Percentiles rank a stretch among this genome's conserved stretches.
Evolutionary conservation across 2,888 invertebrate species (phyloP).

Genomic region (Thera britannica): DNA sequence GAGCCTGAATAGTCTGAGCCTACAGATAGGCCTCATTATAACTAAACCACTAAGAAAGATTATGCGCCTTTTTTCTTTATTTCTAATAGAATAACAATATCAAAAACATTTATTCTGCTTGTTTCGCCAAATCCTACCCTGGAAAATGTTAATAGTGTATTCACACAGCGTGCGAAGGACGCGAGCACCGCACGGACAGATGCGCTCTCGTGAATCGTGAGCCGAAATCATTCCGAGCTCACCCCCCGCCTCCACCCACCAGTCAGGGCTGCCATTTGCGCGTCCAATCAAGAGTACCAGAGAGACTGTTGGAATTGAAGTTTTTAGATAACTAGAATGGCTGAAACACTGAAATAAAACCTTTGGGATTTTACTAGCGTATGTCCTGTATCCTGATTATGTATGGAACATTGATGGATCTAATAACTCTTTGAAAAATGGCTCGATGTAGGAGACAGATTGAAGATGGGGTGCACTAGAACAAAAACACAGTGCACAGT

Average conservation of each 20-base stretch:
- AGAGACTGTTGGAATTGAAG: constrained; percentile 24
- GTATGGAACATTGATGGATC: too few relatives aligned
- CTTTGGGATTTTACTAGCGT: not conserved
- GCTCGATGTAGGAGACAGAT: too few relatives aligned
- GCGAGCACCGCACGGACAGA: constrained; percentile 70
- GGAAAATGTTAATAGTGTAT: constrained; percentile 50
- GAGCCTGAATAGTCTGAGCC: too few relatives aligned
- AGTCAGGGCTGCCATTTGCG: constrained; percentile 32
- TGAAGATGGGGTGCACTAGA: too few relatives aligned
- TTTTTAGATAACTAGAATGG: constrained; percentile 5
- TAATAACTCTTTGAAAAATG: too few relatives aligned
- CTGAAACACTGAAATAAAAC: not conserved
- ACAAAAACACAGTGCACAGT: too few relatives aligned
- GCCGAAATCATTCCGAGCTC: constrained; percentile 52
- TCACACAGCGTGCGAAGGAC: constrained; percentile 72
- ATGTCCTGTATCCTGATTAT: not conserved
- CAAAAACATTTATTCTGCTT: not conserved
- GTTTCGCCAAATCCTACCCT: constrained; percentile 56
- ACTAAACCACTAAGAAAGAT: too few relatives aligned
- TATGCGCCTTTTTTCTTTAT: too few relatives aligned
- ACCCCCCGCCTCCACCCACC: constrained; percentile 36
- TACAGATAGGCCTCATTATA: too few relatives aligned
- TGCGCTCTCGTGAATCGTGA: constrained; percentile 73
- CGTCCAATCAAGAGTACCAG: constrained; percentile 24
- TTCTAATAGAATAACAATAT: not conserved